A percentile compares a stretch with the other conserved stretches of the same genome.
These are phyloP conservation scores for Metacarcinus magister DNA, from an alignment of 2,888 invertebrate genomes.

Conservation along the genomic window DNA sequence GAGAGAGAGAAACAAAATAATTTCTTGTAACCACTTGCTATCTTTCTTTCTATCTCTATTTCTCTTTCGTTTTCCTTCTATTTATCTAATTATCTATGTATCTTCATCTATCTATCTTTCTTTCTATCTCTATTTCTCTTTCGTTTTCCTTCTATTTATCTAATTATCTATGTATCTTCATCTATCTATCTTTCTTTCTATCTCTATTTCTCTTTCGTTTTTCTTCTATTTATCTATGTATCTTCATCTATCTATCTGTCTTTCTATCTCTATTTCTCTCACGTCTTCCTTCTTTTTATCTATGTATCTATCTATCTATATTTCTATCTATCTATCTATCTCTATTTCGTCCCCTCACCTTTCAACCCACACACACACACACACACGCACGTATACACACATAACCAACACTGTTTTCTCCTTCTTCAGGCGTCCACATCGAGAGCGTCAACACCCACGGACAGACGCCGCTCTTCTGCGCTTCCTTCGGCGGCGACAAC, in stretches of 20 bases:
- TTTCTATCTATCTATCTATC: neutral
- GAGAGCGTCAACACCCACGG: slow-evolving; percentile 83
- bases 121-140: neutral
- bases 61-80: neutral
- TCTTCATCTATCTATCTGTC: no score
- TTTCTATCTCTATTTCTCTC: no score
- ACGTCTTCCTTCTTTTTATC: no score
- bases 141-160: no score
- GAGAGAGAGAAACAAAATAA: neutral
- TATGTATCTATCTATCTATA: no score
- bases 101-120: neutral
- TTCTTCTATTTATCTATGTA: no score
- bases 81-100: neutral
- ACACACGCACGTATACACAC: neutral
- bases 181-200: no score
- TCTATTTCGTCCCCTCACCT: neutral
- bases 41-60: no score
- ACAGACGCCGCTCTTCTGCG: slow-evolving; percentile 85
- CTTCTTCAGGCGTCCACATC: slow-evolving; percentile 80
- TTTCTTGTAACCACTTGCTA: no score
- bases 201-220: no score
- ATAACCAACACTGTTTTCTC: neutral
- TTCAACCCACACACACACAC: neutral
- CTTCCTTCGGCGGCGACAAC: slow-evolving; percentile 84
- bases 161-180: no score